Percentiles rank a stretch among this genome's conserved stretches.
Conservation (phyloP, 35 echinoderm and acorn worm species). For the Acanthaster planci region DNA sequence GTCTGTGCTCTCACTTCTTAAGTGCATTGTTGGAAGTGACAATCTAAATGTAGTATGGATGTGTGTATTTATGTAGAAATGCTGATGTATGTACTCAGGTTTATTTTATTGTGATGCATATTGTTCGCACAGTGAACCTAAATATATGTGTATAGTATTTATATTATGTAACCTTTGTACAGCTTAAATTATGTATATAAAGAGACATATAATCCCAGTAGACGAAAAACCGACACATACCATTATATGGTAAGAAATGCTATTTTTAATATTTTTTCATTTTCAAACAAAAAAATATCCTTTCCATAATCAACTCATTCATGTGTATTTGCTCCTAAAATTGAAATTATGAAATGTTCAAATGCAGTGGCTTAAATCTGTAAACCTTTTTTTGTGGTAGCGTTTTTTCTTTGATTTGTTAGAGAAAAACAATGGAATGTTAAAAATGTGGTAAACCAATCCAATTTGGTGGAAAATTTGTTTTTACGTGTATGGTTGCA, state of each 20-base stretch:
- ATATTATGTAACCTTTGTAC: conserved; percentile 28
- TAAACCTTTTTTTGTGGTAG: no score
- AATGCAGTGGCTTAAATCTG: no score
- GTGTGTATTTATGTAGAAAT: neutral
- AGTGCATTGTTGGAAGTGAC: neutral
- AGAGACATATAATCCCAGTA: neutral
- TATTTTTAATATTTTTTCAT: conserved; percentile 7
- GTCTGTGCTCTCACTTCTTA: no score
- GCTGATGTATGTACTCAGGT: conserved; percentile 29
- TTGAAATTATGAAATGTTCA: no score
- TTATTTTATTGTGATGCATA: conserved; percentile 25
- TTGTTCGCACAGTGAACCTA: conserved; percentile 15
- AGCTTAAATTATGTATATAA: conserved; percentile 17
- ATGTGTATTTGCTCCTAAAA: neutral
- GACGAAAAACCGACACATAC: neutral
- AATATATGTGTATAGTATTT: conserved; percentile 28
- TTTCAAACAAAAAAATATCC: neutral
- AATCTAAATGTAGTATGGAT: neutral
- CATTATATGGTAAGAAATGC: neutral
- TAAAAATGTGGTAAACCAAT: no score
- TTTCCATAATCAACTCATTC: conserved; percentile 17
- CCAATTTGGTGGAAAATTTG: no score
- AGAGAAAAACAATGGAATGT: no score
- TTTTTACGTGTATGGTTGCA: no score
- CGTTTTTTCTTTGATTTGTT: no score